A percentile compares a stretch with the other conserved stretches of the same genome.
These are phyloP conservation scores for Kuschelorhynchus macadamiae DNA, from an alignment of 2,888 invertebrate genomes.

Conservation along the genomic window DNA sequence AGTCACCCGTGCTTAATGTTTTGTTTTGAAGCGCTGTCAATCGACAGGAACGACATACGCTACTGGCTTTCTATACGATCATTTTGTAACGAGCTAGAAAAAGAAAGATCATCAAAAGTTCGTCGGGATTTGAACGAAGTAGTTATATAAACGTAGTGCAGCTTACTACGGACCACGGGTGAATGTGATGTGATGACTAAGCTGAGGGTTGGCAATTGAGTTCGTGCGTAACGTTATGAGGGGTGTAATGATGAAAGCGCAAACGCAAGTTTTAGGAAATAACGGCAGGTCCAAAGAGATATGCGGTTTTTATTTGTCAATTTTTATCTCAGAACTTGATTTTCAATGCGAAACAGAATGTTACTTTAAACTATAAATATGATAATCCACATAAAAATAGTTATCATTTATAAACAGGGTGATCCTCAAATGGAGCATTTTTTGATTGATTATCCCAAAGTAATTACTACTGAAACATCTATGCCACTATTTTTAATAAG, in stretches of 20 bases:
- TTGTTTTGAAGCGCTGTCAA: slow-evolving; percentile 4
- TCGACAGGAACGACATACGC: not conserved
- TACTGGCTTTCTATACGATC: no score
- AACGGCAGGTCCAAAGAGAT: not conserved
- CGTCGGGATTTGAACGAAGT: slow-evolving; percentile 7
- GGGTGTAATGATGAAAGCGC: slow-evolving; percentile 16
- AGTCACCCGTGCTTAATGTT: slow-evolving; percentile 28
- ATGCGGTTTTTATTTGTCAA: not conserved
- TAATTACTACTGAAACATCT: no score
- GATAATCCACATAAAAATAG: no score
- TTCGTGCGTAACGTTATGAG: slow-evolving; percentile 19
- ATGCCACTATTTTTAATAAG: no score
- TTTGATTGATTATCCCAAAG: no score
- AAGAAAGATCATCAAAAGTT: not conserved
- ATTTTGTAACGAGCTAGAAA: slow-evolving; percentile 1
- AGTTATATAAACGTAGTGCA: not conserved
- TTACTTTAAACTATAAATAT: no score
- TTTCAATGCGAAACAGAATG: no score
- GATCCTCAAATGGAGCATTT: no score
- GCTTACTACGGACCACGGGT: not conserved
- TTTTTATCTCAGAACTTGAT: no score
- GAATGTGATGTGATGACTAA: slow-evolving; percentile 24
- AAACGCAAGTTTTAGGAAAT: slow-evolving; percentile 8
- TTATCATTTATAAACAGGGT: no score
- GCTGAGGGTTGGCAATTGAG: slow-evolving; percentile 13